Evolutionary conservation across 1,140 invertebrate species (phyloP), one percentile per base, ranked within the genome.

Genomic region (Aphelinus atriplicis): DNA sequence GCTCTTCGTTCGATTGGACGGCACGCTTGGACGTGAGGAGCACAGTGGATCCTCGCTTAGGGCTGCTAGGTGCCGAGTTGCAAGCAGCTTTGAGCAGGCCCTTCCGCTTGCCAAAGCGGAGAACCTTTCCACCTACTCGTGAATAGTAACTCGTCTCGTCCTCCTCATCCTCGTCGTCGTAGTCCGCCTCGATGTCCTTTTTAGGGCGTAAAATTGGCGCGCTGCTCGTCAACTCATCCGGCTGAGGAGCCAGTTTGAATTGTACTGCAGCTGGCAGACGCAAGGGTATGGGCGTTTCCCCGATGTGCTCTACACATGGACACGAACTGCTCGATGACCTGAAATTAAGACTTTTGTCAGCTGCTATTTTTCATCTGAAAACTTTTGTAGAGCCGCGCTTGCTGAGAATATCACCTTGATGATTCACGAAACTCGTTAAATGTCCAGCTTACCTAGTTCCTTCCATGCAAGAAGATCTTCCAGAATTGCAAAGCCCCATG

Each of bases 281-380:
- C 1, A 71, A 47, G 0, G 67, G 48, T 3, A 62, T 1, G 0
- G 46, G 1, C 7, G 62, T 4, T 46, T 75, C 67, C 10, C 73
- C 73, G 1, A 75, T 75, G 47, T 75, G 73, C 80, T 92, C 90
- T 2, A 92, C 91, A 80, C 90, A 91, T 0, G 91, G 91, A 78
- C 91, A 92, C 0, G 91, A 92, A 51, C 88, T 90, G 73, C 89
- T 90, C 1, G 90, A 89, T 0, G 88, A 87, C 66, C 85, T 83
- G 62, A 46, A 45, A 9, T 53, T 6, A 4, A 9, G 9, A 53
- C 4, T 53, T 53, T 53, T 6, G 51, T 6, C 51, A 53, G 9
- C 4, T 53, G 51, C 51, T 6, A 53, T 53, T 53, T 53, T 53
- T 53, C 9, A 53, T 26, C 26, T 26, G 26, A 26, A 26, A 26